Evolutionary conservation across 2,888 invertebrate genomes (phyloP), one percentile per base, ranked within the genome.

Genomic region (Dysmachus trigonus): DNA sequence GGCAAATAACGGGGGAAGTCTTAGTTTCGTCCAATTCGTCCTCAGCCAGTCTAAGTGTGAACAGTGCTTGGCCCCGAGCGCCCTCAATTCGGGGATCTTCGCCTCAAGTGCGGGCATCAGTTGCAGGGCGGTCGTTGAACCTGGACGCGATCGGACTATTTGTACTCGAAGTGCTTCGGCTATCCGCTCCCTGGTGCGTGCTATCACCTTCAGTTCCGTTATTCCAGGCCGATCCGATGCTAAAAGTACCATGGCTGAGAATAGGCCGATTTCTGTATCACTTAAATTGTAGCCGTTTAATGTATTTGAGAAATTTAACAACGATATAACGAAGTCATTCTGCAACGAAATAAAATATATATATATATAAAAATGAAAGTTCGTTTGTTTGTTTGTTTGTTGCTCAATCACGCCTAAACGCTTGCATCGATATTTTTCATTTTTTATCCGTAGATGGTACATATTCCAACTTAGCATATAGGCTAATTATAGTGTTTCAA

Each of bases 1-100:
- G 47, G 98, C 96, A 93, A 98, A 99, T 85, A 99, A 94, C 2
- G 98, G 98, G 76, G 98, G 98, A 89, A 98, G 94, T 88, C 96
- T 94, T 87, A 97, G 94, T 89, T 95, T 95, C 87, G 95, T 94
- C 98, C 98, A 98, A 93, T 96, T 95, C 90, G 95, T 94, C 89
- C 98, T 95, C 93, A 97, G 98, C 98, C 98, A 99, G 91, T 95
- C 95, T 90, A 98, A 93, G 90, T 97, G 95, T 88, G 96, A 95
- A 89, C 95, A 94, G 93, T 98, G 98, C 88, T 96, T 95, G 73
- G 94, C 93, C 41, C 98, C 97, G 85, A 99, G 94, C 41, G 95
- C 94, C 87, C 96, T 94, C 88, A 97, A 94, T 91, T 98, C 97
- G 71, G 95, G 95, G 90, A 97, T 94, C 91, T 94, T 93, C 87